Percentiles rank a stretch among this genome's conserved stretches.
These are phyloP conservation scores for Phyllotreta cruciferae DNA, from an alignment of 2,888 invertebrate genomes.

Conservation along the genomic window DNA sequence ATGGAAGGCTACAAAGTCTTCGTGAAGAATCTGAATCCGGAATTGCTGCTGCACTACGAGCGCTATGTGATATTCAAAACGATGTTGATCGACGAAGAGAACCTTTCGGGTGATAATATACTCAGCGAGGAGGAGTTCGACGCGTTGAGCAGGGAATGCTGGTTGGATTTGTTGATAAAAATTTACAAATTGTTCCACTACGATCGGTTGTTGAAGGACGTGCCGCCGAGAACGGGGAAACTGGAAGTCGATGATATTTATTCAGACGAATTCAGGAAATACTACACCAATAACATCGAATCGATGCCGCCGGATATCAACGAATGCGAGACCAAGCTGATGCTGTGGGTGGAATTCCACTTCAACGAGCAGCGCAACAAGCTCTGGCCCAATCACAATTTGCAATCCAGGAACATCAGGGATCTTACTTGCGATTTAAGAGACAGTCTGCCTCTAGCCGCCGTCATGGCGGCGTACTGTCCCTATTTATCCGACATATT, in stretches of 20 bases:
- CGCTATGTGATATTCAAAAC: conserved; percentile 54
- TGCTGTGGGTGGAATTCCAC: conserved; percentile 59
- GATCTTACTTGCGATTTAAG: conserved; percentile 64
- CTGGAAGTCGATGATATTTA: conserved; percentile 18
- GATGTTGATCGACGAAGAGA: conserved; percentile 28
- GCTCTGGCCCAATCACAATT: conserved; percentile 60
- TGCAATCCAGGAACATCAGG: conserved; percentile 45
- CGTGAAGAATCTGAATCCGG: conserved; percentile 57
- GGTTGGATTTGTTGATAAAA: conserved; percentile 70
- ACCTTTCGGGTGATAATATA: conserved; percentile 13
- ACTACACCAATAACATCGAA: conserved; percentile 23
- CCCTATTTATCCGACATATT: conserved; percentile 64
- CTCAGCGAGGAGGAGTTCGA: conserved; percentile 44
- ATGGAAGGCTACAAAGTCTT: conserved; percentile 54
- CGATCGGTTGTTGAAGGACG: conserved; percentile 51
- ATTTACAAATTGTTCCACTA: conserved; percentile 67
- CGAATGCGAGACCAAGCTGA: conserved; percentile 52
- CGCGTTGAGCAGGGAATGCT: conserved; percentile 59
- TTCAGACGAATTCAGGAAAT: conserved; percentile 47
- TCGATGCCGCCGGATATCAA: conserved; percentile 27
- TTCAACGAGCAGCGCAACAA: conserved; percentile 56
- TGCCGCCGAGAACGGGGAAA: neutral
- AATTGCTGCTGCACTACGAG: conserved; percentile 57
- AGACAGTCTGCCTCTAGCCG: conserved; percentile 66
- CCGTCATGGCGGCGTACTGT: conserved; percentile 66